A percentile compares a stretch with the other conserved stretches of the same genome.
These are phyloP conservation scores for Phyllostomus hastatus DNA, from an alignment of 2,113 vertebrate genomes.

Conservation along the genomic window DNA sequence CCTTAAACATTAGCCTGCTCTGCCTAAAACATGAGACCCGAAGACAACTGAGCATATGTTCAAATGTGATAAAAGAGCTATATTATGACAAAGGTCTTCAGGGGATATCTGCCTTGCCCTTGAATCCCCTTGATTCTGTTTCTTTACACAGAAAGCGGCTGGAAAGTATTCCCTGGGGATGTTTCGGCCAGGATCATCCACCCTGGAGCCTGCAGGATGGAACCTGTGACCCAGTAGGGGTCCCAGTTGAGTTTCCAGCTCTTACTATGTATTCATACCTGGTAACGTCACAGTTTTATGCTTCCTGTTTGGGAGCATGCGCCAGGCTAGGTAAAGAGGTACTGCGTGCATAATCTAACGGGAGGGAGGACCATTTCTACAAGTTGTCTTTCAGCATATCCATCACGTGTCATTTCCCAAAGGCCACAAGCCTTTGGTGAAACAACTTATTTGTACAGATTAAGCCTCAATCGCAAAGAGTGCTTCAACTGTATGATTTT, in stretches of 20 bases:
- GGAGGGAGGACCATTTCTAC: not conserved
- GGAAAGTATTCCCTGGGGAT: not conserved
- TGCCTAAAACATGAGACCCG: not conserved
- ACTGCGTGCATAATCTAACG: not conserved
- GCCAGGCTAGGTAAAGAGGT: not conserved
- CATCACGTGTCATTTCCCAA: not conserved
- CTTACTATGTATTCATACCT: not conserved
- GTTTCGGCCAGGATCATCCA: not conserved
- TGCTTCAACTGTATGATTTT: not conserved
- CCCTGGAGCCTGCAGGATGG: not conserved
- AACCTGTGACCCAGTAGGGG: not conserved
- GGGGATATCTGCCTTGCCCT: not conserved
- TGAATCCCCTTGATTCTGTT: conserved; percentile 27
- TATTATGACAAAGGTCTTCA: conserved; percentile 10
- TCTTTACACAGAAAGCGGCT: not conserved
- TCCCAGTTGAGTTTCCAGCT: not conserved
- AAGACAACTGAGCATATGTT: not conserved
- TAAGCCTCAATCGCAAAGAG: not conserved
- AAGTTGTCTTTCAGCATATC: not conserved
- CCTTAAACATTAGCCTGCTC: conserved; percentile 23
- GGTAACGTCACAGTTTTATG: not conserved
- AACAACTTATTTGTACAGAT: not conserved
- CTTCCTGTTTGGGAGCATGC: not conserved
- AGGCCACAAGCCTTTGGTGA: not conserved
- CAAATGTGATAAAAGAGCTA: not conserved